Evolutionary conservation across 2,888 invertebrate species (phyloP).

Genomic region (Petrolisthes manimaculis): DNA sequence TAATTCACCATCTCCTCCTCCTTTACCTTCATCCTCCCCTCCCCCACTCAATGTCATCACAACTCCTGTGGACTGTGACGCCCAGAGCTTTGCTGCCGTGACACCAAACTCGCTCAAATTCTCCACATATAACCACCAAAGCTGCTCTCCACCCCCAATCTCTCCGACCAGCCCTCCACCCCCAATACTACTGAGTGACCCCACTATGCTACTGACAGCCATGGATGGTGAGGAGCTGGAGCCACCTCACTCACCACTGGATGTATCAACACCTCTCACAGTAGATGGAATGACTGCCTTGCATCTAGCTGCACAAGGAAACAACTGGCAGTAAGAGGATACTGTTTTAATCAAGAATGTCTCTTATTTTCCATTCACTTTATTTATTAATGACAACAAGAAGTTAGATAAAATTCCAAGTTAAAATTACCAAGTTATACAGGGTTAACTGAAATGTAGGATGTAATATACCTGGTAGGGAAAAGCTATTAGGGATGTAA

Average conservation of each 20-base stretch:
- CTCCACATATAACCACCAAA: slow-evolving; percentile 6
- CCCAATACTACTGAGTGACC: slow-evolving; percentile 53
- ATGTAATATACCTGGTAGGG: too few relatives aligned
- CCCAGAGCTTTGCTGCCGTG: slow-evolving; percentile 17
- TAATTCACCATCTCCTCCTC: slow-evolving; percentile 16
- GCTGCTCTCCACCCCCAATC: slow-evolving; percentile 12
- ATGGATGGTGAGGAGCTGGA: slow-evolving; percentile 58
- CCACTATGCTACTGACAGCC: slow-evolving; percentile 41
- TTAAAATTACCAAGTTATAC: too few relatives aligned
- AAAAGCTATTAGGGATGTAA: too few relatives aligned
- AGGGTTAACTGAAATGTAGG: too few relatives aligned
- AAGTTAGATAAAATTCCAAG: too few relatives aligned
- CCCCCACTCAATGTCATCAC: not conserved
- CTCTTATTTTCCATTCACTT: not conserved
- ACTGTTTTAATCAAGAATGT: not conserved
- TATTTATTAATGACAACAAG: not conserved
- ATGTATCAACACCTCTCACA: slow-evolving; percentile 63
- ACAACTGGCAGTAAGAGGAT: slow-evolving; percentile 62
- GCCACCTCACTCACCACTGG: slow-evolving; percentile 61
- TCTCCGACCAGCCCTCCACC: slow-evolving; percentile 47
- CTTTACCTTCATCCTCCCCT: not conserved
- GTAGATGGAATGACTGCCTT: slow-evolving; percentile 64
- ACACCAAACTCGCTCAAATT: not conserved
- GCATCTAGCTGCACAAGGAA: slow-evolving; percentile 62
- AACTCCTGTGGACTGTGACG: slow-evolving; percentile 13